Evolutionary conservation across 1,140 invertebrate species (phyloP).

Genomic region (Ruditapes philippinarum): DNA sequence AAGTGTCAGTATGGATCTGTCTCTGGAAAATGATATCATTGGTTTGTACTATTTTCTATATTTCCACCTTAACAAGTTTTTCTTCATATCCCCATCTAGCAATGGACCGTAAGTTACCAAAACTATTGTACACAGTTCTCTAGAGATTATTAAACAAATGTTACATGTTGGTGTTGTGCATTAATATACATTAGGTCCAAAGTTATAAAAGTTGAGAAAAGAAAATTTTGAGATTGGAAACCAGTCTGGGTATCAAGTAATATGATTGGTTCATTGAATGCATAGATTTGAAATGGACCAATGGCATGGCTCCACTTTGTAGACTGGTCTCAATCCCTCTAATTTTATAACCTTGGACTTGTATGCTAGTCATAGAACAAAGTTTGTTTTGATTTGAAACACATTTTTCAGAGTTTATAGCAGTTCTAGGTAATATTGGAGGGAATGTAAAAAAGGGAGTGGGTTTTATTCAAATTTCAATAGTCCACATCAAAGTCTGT

Average conservation of each 20-base stretch:
- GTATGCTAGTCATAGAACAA: slow-evolving; percentile 18
- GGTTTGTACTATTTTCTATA: background rate
- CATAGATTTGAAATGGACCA: too few species aligned
- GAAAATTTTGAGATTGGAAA: background rate
- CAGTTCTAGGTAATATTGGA: background rate
- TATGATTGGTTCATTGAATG: too few species aligned
- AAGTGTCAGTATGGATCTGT: too few species aligned
- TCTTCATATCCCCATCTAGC: background rate
- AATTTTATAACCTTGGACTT: too few species aligned
- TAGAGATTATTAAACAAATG: slow-evolving; percentile 6
- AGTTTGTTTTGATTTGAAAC: background rate
- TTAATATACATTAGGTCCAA: too few species aligned
- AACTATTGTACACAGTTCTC: background rate
- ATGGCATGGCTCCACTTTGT: too few species aligned
- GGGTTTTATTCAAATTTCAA: background rate
- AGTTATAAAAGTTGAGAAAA: too few species aligned
- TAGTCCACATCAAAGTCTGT: too few species aligned
- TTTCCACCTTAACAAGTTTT: background rate
- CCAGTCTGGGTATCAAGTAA: background rate
- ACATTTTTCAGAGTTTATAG: background rate
- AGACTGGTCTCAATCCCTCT: too few species aligned
- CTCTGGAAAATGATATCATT: too few species aligned
- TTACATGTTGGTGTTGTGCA: slow-evolving; percentile 1
- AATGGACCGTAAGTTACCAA: slow-evolving; percentile 22
- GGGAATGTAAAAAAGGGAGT: background rate